Percentiles rank a stretch among this genome's conserved stretches.
These are phyloP conservation scores for Propsilocerus akamusi DNA, from an alignment of 1,140 invertebrate species.

Conservation along the genomic window DNA sequence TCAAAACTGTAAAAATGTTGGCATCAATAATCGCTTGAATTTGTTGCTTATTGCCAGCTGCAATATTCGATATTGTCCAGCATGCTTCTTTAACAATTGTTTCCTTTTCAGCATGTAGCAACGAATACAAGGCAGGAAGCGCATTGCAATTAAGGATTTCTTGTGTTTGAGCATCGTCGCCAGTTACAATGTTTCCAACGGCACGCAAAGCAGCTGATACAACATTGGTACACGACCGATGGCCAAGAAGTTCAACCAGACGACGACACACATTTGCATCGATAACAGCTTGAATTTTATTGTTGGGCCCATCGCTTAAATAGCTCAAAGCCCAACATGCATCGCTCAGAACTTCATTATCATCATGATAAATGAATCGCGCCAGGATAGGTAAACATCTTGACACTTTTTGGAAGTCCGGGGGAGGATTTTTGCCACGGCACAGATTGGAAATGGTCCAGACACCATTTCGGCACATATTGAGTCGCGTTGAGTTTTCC, in stretches of 20 bases:
- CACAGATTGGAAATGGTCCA: conserved; percentile 95
- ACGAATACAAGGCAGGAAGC: conserved; percentile 62
- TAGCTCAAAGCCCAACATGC: conserved; percentile 92
- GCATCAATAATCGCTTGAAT: conserved; percentile 91
- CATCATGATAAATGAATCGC: conserved; percentile 70
- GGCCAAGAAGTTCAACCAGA: conserved; percentile 84
- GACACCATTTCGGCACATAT: conserved; percentile 93
- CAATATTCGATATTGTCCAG: conserved; percentile 97
- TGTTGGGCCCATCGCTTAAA: conserved; percentile 90
- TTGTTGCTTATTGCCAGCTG: conserved; percentile 86
- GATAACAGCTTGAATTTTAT: conserved; percentile 95
- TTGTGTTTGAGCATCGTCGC: conserved; percentile 94
- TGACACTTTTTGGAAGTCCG: conserved; percentile 74
- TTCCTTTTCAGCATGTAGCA: conserved; percentile 66
- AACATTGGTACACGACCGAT: conserved; percentile 67
- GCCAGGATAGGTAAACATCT: conserved; percentile 73
- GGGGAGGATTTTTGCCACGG: conserved; percentile 90
- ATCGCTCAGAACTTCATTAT: conserved; percentile 84
- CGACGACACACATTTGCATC: conserved; percentile 88
- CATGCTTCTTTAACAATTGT: conserved; percentile 89
- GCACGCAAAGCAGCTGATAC: conserved; percentile 89
- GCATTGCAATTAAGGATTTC: conserved; percentile 82
- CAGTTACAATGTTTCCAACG: conserved; percentile 95
- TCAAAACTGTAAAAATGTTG: conserved; percentile 83
- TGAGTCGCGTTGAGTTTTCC: conserved; percentile 60